phyloP scores from a whole-genome alignment of 2,113 vertebrate species.

The Upupa epops region DNA sequence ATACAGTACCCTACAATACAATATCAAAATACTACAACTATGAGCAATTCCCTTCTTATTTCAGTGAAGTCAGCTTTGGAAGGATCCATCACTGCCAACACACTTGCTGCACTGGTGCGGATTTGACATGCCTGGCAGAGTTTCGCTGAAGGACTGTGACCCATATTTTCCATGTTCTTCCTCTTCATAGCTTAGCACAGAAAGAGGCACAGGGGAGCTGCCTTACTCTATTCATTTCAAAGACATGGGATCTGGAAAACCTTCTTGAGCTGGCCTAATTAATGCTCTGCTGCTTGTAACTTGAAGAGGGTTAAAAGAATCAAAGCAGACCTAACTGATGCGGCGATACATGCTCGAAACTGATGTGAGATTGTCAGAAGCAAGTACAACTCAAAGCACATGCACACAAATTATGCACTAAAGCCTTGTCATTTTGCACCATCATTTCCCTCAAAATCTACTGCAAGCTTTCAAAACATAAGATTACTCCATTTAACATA shows the following conservation, averaged over 20 bases:
- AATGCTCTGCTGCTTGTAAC: not conserved
- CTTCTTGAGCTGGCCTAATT: not conserved
- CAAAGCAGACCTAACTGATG: not conserved
- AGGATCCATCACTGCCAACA: not conserved
- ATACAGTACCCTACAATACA: not conserved
- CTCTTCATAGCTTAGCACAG: not conserved
- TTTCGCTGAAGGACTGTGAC: not conserved
- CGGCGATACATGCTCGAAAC: not conserved
- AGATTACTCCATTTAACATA: conserved; percentile 9
- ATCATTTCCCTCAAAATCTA: conserved; percentile 12
- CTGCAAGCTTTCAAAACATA: conserved; percentile 11
- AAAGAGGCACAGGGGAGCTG: not conserved
- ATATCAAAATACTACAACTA: not conserved
- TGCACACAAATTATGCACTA: not conserved
- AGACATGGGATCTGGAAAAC: not conserved
- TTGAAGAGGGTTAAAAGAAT: not conserved
- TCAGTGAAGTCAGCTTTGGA: not conserved
- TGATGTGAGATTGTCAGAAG: not conserved
- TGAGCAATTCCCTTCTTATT: not conserved
- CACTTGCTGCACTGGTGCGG: not conserved
- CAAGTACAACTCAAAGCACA: not conserved
- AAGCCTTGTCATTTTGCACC: conserved; percentile 8
- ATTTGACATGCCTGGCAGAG: not conserved
- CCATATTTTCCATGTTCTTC: not conserved
- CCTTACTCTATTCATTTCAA: not conserved